A percentile compares a stretch with the other conserved stretches of the same genome.
These are phyloP conservation scores for Bombus breviceps DNA, from an alignment of 1,140 invertebrate genomes.

Conservation along the genomic window DNA sequence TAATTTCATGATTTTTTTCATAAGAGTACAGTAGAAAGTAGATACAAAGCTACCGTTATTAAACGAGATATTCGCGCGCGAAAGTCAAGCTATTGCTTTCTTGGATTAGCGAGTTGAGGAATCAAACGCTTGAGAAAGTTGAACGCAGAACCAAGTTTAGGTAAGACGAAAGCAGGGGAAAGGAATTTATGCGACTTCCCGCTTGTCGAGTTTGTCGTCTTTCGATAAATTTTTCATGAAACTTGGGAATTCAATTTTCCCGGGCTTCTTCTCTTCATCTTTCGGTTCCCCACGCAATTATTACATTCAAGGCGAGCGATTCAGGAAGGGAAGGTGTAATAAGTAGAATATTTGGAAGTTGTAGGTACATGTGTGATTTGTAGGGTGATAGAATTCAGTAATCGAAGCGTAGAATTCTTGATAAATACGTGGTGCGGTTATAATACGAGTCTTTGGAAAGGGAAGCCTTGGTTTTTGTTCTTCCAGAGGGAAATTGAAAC, in stretches of 20 bases:
- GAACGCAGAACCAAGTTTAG: not conserved
- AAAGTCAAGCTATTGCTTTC: not conserved
- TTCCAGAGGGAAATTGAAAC: no score
- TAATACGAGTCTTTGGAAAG: not conserved
- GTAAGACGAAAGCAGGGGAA: not conserved
- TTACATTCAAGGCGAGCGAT: not conserved
- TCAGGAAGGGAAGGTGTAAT: not conserved
- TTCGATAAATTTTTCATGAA: conserved; percentile 35
- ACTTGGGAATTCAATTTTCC: conserved; percentile 29
- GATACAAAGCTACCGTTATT: no score
- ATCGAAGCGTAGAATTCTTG: not conserved
- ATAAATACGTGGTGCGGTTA: not conserved
- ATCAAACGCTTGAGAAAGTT: not conserved
- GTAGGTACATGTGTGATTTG: not conserved
- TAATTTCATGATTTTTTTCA: not conserved
- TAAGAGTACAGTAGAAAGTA: no score
- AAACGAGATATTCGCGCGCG: no score
- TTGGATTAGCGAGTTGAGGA: not conserved
- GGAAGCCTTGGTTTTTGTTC: not conserved
- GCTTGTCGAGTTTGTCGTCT: not conserved
- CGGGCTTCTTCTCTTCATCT: no score
- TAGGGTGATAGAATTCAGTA: not conserved
- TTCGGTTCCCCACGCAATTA: not conserved
- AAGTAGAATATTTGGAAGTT: not conserved
- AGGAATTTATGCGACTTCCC: conserved; percentile 23